Base-by-base conservation (phyloP, 2,113 vertebrate species). In the Struthio camelus region DNA sequence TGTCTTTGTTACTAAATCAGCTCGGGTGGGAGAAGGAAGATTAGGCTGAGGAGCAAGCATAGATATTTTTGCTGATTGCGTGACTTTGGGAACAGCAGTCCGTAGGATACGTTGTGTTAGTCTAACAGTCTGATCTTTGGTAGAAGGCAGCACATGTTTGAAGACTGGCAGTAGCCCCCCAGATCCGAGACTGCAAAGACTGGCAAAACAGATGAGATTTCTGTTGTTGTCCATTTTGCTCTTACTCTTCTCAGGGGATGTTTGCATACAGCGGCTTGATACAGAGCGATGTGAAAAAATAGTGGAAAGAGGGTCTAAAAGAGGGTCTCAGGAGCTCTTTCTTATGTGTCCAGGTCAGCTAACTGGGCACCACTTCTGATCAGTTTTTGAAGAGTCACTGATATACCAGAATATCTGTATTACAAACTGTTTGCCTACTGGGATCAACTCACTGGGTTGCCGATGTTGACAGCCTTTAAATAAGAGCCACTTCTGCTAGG, bases 401-500 rank as follows among this genome's bases (percentile, higher is more conserved):
- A 69, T 77, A 62, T 3, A 34, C 10, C 54, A 66, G 67, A 80
- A 80, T 50, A 85, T 32, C 44, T 56, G 18, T 20, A 14, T 54
- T 82, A 85, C 81, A 83, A 82, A 61, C 14, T 42, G 11, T 71
- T 86, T 94, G 12, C 80, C 51, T 73, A 16, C 34, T 76, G 89
- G 46, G 70, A 91, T 67, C 80, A 87, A 1, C 78, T 93, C 80
- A 42, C 78, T 38, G 40, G 50, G 36, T 36, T 80, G 81, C 87
- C 77, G 75, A 54, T 72, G 70, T 91, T 40, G 87, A 78, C 85
- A 95, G 87, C 46, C 25, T 89, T 80, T 65, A 86, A 70, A 65
- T 83, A 91, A 90, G 93, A 89, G 58, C 38, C 53, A 32, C 23
- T 92, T 76, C 83, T 95, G 77, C 67, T 66, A 88, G 54, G 69